Evolutionary conservation across 2,797 vertebrate species (phyloP), one percentile per base, ranked within the genome.

Genomic region (Myripristis murdjan): DNA sequence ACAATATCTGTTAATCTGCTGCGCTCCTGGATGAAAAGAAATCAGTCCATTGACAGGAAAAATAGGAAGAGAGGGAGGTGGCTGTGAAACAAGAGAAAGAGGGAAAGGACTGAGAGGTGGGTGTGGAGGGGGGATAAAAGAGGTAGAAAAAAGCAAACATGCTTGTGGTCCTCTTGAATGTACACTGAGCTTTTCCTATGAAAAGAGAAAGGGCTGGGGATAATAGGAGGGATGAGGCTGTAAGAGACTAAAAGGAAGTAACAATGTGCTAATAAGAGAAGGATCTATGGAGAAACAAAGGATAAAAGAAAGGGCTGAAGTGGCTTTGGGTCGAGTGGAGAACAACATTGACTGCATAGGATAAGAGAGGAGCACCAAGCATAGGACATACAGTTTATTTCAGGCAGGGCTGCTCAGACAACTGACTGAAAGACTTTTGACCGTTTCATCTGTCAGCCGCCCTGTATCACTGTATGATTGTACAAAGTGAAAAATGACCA

Each of bases 1-100:
- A 96, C 91, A 90, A 93, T 96, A 96, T 97, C 96, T 96, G 90
- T 87, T 94, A 94, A 96, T 96, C 94, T 92, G 93, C 90, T 64
- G 89, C 24, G 88, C 92, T 94, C 90, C 90, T 90, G 93, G 93
- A 94, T 93, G 89, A 94, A 94, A 95, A 93, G 92, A 93, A 95
- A 94, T 95, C 94, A 95, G 93, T 91, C 87, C 91, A 94, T 93
- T 95, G 94, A 95, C 93, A 91, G 91, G 72, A 79, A 75, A 84
- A 93, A 91, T 83, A 70, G 79, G 77, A 91, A 94, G 92, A 91
- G 90, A 87, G 75, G 79, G 86, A 91, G 87, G 88, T 76, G 80
- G 83, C 77, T 35, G 20, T 58, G 66, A 62, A 86, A 79, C 82
- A 90, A 90, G n/a, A 92, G 90, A 92, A 89, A 91, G 75, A 85